These are phyloP conservation scores for Pomacea maculata DNA, from an alignment of 1,140 invertebrate species.

Conservation along the genomic window DNA sequence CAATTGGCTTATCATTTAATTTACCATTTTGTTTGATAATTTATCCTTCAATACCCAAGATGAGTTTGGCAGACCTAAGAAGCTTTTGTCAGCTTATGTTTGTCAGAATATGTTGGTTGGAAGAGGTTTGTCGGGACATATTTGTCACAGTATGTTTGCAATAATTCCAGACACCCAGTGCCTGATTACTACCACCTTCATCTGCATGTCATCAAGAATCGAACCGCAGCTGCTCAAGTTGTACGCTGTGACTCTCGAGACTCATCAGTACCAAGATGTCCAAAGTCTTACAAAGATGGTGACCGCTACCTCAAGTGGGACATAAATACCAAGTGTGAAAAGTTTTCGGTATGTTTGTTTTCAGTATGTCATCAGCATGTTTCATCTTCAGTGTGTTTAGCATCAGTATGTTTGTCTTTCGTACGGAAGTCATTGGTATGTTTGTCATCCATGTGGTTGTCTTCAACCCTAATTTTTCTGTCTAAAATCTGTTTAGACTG, in stretches of 20 bases:
- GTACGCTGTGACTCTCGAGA: conserved; percentile 47
- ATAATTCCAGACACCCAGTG: conserved; percentile 46
- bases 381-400: too few species aligned
- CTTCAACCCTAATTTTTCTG: too few species aligned
- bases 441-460: too few species aligned
- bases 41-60: neutral
- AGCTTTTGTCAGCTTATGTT: neutral
- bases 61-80: neutral
- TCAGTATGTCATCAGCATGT: too few species aligned
- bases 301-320: conserved; percentile 41
- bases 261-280: conserved; percentile 34
- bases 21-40: too few species aligned
- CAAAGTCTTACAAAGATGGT: conserved; percentile 39
- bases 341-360: conserved; percentile 28
- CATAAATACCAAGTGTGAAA: conserved; percentile 41
- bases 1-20: too few species aligned
- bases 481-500: too few species aligned
- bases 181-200: conserved; percentile 56
- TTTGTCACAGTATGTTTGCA: neutral
- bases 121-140: too few species aligned
- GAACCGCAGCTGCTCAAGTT: conserved; percentile 43
- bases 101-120: neutral
- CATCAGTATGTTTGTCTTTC: too few species aligned
- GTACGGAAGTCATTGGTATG: too few species aligned
- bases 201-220: conserved; percentile 44